phyloP scores from a whole-genome alignment of 2,888 invertebrate genomes.

The Dicranocentrus wangi region DNA sequence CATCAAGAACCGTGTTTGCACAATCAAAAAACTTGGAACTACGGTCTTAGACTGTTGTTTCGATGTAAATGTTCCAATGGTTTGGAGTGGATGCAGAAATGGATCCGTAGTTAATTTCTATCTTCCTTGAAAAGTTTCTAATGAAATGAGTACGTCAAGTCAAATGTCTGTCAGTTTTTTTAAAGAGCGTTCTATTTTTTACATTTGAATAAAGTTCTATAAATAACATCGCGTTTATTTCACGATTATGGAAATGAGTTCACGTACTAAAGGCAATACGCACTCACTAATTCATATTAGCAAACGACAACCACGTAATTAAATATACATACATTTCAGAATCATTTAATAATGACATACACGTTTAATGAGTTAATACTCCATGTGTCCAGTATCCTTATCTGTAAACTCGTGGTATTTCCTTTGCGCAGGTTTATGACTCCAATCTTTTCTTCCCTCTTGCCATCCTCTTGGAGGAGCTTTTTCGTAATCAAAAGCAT shows the following conservation, averaged over 20 bases:
- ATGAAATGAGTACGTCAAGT: too few relatives aligned
- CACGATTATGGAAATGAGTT: too few relatives aligned
- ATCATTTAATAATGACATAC: too few relatives aligned
- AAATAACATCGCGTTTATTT: too few relatives aligned
- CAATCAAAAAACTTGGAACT: constrained; percentile 48
- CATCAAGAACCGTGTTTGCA: constrained; percentile 63
- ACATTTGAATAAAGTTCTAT: too few relatives aligned
- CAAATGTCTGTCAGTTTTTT: too few relatives aligned
- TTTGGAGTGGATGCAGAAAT: constrained; percentile 69
- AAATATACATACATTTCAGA: too few relatives aligned
- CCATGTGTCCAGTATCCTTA: constrained; percentile 82
- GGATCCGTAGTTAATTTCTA: constrained; percentile 67
- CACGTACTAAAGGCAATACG: too few relatives aligned
- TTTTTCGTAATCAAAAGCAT: constrained; percentile 80
- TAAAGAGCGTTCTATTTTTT: too few relatives aligned
- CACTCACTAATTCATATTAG: too few relatives aligned
- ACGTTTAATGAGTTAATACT: constrained; percentile 59
- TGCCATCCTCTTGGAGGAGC: constrained; percentile 87
- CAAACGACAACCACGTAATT: too few relatives aligned
- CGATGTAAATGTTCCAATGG: constrained; percentile 62
- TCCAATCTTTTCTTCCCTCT: constrained; percentile 87
- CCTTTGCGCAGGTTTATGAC: constrained; percentile 84
- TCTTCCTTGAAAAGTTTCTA: constrained; percentile 34
- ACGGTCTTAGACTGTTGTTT: constrained; percentile 68
- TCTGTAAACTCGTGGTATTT: constrained; percentile 87